Conservation (phyloP, 2,888 invertebrate species). For the Parochlus steinenii region DNA sequence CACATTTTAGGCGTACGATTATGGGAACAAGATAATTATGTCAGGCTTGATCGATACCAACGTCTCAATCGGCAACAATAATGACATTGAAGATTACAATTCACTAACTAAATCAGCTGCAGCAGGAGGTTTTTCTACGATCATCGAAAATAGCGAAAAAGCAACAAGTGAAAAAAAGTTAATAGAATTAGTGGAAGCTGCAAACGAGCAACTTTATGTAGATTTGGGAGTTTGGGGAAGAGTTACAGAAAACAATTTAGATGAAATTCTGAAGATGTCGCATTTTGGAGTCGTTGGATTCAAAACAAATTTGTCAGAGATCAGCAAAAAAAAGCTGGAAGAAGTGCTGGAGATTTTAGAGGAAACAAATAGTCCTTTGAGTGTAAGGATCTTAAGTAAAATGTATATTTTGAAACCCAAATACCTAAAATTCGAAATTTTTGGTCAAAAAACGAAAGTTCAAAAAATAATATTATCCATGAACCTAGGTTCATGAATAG, state of each 20-base stretch:
- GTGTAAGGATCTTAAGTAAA: conserved; percentile 34
- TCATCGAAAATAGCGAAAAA: conserved; percentile 56
- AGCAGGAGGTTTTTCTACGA: conserved; percentile 53
- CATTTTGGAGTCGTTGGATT: conserved; percentile 54
- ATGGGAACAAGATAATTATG: conserved; percentile 39
- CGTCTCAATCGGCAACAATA: conserved; percentile 56
- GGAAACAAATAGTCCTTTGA: conserved; percentile 41
- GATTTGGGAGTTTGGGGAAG: conserved; percentile 71
- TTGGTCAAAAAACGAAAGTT: background rate
- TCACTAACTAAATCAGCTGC: conserved; percentile 57
- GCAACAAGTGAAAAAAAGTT: conserved; percentile 45
- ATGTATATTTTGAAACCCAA: conserved; percentile 1
- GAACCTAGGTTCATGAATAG: no score
- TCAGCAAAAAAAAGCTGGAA: conserved; percentile 37
- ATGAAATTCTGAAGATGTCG: conserved; percentile 38
- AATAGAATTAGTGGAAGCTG: conserved; percentile 39
- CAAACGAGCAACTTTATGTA: conserved; percentile 41
- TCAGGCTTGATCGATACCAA: conserved; percentile 55
- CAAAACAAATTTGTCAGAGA: conserved; percentile 54
- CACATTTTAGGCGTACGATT: conserved; percentile 29
- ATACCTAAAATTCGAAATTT: conserved; percentile 1
- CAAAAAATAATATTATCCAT: no score
- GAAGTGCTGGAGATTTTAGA: conserved; percentile 39
- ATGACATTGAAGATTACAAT: conserved; percentile 52
- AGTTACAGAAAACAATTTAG: conserved; percentile 48